Evolutionary conservation across 1,140 invertebrate species (phyloP), one percentile per base, ranked within the genome.

Genomic region (Diabrotica virgifera): DNA sequence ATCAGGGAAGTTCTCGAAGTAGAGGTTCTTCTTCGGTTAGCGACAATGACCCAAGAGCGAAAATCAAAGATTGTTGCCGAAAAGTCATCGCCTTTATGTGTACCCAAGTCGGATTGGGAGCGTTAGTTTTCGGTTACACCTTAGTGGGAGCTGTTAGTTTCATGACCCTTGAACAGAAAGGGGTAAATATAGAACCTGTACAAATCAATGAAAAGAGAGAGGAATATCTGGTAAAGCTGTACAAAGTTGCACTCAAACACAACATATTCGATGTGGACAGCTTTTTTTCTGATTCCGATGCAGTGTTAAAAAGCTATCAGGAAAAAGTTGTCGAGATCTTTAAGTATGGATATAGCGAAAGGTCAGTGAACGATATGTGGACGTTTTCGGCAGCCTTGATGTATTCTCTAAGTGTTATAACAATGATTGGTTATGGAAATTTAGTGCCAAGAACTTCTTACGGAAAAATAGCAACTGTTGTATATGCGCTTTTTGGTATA

Each of bases 341-440:
- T 37, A 64, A 61, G 11, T 61, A 68, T 53, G 70, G 71, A 0
- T 96, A 94, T 78, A 87, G 90, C 78, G 90, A 89, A 5, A 79
- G 89, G 38, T 86, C 87, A 35, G 83, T 85, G 4, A 80, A 85
- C 36, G 86, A 92, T 58, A 85, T 89, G 52, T 94, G 92, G 92
- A 89, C 89, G 0, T 94, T 93, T 69, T 90, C 93, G 0, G 90
- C 91, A 0, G 90, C 92, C 0, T 77, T 95, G 5, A 94, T 95
- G 91, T 95, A 90, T 74, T 93, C 89, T 36, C 77, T 94, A 0
- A 93, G 91, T 12, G 87, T 94, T 1, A 94, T 95, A 73, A 94
- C 93, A 5, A 95, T 95, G 92, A 94, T 95, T 69, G 96, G 96
- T 1, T 98, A 97, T 79, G 96, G 96, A 0, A 96, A 97, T 80